A percentile compares a stretch with the other conserved stretches of the same genome.
Conservation (phyloP, 2,113 vertebrate genomes). For the Anarhynchus alexandrinus region DNA sequence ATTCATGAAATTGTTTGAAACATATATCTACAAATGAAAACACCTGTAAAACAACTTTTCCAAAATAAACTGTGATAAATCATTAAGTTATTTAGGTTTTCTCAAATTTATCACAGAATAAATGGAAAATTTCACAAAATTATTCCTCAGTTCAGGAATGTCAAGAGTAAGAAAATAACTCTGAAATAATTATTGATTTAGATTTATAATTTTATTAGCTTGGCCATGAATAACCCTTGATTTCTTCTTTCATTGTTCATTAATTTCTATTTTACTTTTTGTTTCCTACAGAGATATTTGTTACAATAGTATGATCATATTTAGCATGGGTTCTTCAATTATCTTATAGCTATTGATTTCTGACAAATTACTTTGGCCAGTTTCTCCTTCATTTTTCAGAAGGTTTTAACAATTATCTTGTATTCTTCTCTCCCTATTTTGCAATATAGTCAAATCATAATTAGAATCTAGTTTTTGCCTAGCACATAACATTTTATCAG, state of each 20-base stretch:
- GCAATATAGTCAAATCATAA: background rate
- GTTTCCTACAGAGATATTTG: background rate
- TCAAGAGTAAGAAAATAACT: background rate
- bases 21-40: background rate
- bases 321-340: background rate
- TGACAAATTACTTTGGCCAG: background rate
- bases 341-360: background rate
- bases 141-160: background rate
- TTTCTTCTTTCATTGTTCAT: background rate
- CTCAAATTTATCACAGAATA: background rate
- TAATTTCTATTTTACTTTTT: background rate
- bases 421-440: rapidly evolving
- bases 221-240: background rate
- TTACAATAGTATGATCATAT: background rate
- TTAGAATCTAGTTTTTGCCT: background rate
- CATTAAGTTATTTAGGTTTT: background rate
- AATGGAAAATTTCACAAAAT: background rate
- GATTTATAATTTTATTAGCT: background rate
- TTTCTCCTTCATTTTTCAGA: background rate
- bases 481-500: background rate
- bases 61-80: background rate
- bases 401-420: background rate
- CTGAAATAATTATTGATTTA: background rate
- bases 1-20: background rate
- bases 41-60: background rate